A percentile compares a stretch with the other conserved stretches of the same genome.
phyloP scores from a whole-genome alignment of 2,888 invertebrate species.

The Zaprionus bogoriensis region DNA sequence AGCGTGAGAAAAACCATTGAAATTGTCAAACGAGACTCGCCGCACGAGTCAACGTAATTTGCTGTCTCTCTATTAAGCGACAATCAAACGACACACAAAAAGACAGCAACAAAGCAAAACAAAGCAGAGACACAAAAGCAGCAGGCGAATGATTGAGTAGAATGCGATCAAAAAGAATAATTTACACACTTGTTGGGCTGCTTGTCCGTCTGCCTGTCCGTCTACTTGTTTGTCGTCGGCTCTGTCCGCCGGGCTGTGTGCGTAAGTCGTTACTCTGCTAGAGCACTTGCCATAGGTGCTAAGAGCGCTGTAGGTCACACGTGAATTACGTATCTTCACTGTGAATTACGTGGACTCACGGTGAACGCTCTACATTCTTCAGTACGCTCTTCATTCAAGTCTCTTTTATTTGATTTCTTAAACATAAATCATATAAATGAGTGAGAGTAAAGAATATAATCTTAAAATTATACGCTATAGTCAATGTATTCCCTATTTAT shows the following conservation, averaged over 20 bases:
- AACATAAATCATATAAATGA: no score
- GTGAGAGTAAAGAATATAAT: no score
- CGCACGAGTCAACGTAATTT: slow-evolving; percentile 49
- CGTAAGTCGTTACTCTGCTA: background rate
- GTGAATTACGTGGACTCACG: no score
- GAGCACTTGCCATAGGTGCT: no score
- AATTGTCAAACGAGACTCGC: slow-evolving; percentile 60
- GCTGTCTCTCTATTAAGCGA: slow-evolving; percentile 56
- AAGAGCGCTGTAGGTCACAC: background rate
- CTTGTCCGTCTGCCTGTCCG: background rate
- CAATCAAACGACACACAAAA: slow-evolving; percentile 45
- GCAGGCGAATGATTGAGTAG: slow-evolving; percentile 5
- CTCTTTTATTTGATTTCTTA: no score
- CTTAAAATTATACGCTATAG: no score
- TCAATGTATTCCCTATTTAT: no score
- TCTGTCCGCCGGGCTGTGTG: background rate
- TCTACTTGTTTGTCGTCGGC: background rate
- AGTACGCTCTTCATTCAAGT: no score
- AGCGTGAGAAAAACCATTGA: slow-evolving; percentile 72
- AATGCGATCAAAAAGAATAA: slow-evolving; percentile 19
- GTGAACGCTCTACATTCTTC: no score
- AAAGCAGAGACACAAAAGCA: background rate
- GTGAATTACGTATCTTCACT: no score
- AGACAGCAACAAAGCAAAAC: slow-evolving; percentile 8
- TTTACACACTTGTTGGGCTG: slow-evolving; percentile 1